Conservation (phyloP, 2,113 vertebrate species). For the Passer montanus region DNA sequence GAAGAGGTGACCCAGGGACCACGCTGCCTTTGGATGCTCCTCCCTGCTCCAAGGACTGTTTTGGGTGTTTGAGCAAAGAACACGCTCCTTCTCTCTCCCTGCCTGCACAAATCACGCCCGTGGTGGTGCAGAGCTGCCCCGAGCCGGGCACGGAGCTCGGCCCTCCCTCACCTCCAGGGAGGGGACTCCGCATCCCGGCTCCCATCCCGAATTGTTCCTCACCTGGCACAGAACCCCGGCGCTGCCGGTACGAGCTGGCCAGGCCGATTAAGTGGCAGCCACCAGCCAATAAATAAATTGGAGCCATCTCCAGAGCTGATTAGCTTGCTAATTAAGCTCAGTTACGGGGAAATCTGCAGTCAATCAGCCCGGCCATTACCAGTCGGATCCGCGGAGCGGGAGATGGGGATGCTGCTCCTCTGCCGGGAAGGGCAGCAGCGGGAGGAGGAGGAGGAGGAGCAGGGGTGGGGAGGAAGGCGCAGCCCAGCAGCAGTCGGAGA, state of each 20-base stretch:
- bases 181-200: background rate
- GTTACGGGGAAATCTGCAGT: conserved; percentile 65
- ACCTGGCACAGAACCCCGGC: background rate
- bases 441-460: background rate
- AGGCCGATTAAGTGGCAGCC: conserved; percentile 46
- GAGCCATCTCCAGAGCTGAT: conserved; percentile 61
- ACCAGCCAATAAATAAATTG: conserved; percentile 62
- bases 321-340: conserved; percentile 68
- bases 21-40: background rate
- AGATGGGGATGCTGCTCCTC: background rate
- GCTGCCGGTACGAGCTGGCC: background rate
- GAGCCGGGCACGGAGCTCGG: background rate
- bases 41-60: background rate
- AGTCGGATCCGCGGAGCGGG: background rate
- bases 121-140: fast-evolving
- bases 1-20: background rate
- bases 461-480: background rate
- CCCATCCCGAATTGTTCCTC: background rate
- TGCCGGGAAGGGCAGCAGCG: background rate
- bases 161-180: background rate
- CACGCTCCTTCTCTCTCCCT: background rate
- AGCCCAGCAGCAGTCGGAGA: fast-evolving
- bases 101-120: background rate
- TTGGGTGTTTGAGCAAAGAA: background rate
- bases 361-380: conserved; percentile 20